Evolutionary conservation across 2,113 vertebrate genomes (phyloP), one percentile per base, ranked within the genome.

Genomic region (Solea solea): DNA sequence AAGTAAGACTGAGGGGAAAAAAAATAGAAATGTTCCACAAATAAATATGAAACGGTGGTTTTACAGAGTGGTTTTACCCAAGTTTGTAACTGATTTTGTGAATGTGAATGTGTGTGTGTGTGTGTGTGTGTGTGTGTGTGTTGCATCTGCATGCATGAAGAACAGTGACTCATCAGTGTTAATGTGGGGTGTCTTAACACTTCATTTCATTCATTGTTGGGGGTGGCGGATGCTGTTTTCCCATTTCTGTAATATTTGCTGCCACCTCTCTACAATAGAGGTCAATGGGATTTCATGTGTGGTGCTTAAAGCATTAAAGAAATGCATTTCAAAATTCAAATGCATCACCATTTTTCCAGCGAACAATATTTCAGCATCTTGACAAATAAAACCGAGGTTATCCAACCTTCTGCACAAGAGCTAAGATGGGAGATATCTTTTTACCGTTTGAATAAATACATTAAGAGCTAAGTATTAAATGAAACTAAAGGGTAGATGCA

Each of bases 161-260:
- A 84, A 52, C 63, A 72, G 58, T 60, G 60, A 72, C 76, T 86
- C 80, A 80, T 55, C 0, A 8, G 55, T 72, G 77, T 72, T 67
- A 76, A 76, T 75, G 61, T 55, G 15, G 44, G 65, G 52, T 70
- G 52, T 70, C 59, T 69, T 86, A 72, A 73, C 73, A 57, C 39
- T 64, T 80, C 42, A 67, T 76, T 80, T 72, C 53, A 56, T 61
- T 68, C 71, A 67, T 55, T 48, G 42, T 72, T 54, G 62, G 42
- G 62, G 51, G 59, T 55, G 46, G 28, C 51, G 55, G 49, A 41
- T 46, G 46, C 69, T 3, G 12, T 55, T 50, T 76, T 59, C 21
- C 25, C 9, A 54, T 69, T 76, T 80, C 14, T 67, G 61, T 76
- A 64, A 72, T 69, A 16, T 62, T 50, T 51, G 41, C 39, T 25